Conservation (phyloP, 2,113 vertebrate genomes). For the Bagarius yarrelli region DNA sequence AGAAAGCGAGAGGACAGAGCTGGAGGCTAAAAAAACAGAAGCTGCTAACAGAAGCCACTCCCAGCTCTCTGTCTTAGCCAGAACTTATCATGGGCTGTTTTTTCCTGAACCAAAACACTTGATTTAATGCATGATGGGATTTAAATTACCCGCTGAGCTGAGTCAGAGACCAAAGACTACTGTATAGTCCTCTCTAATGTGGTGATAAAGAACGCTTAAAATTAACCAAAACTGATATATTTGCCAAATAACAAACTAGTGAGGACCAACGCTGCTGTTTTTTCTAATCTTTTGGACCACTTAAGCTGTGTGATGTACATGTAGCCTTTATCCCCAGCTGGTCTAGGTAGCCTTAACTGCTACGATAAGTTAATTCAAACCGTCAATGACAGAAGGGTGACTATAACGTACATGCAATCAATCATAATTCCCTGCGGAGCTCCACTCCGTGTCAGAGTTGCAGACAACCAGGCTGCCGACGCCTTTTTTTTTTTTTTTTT, state of each 20-base stretch:
- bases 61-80: conserved; percentile 4
- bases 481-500: conserved; percentile 6
- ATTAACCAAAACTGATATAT: neutral
- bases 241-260: neutral
- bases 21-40: conserved; percentile 29
- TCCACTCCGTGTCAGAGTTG: conserved; percentile 28
- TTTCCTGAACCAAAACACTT: conserved; percentile 2
- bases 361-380: conserved; percentile 20
- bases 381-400: conserved; percentile 24
- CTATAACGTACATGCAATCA: conserved; percentile 28
- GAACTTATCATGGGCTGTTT: neutral
- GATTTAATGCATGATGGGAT: neutral
- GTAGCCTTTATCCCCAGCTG: neutral
- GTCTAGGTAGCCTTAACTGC: neutral
- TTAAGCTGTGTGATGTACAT: neutral
- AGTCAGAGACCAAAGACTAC: neutral
- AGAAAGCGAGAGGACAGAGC: conserved; percentile 39
- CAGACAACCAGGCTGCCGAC: conserved; percentile 21
- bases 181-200: neutral
- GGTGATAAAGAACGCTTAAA: neutral
- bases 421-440: conserved; percentile 39
- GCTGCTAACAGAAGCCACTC: conserved; percentile 36
- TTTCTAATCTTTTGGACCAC: neutral
- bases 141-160: conserved; percentile 18
- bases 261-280: neutral